Percentiles rank a stretch among this genome's conserved stretches.
phyloP scores from a whole-genome alignment of 53 echinoderm and acorn worm species.

The Astropecten irregularis region DNA sequence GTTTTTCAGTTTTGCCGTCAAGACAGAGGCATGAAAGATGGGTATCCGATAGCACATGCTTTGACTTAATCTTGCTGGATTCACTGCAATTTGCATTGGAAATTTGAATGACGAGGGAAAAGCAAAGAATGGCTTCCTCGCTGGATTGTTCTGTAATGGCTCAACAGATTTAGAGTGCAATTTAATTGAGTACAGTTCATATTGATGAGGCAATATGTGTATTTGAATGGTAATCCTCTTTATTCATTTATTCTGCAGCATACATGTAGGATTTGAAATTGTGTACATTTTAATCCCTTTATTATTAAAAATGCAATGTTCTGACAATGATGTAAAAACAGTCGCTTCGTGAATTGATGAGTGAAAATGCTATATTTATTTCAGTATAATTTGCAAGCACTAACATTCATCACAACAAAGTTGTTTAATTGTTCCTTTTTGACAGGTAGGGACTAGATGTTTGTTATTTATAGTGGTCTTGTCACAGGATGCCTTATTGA shows the following conservation, averaged over 20 bases:
- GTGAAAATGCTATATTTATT: too few species aligned
- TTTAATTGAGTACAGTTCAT: not conserved
- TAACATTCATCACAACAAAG: too few species aligned
- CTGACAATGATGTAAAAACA: too few species aligned
- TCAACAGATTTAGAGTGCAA: not conserved
- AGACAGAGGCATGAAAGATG: not conserved
- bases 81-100: conserved; percentile 17
- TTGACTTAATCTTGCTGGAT: not conserved
- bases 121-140: not conserved
- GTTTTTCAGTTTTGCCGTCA: not conserved
- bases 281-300: too few species aligned
- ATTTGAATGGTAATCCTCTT: not conserved
- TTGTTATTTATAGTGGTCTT: too few species aligned
- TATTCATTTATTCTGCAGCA: too few species aligned
- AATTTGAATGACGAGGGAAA: not conserved
- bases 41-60: not conserved
- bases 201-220: conserved; percentile 5
- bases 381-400: too few species aligned
- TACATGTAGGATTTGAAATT: too few species aligned
- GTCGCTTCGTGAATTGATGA: too few species aligned
- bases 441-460: too few species aligned
- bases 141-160: conserved; percentile 7
- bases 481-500: not conserved
- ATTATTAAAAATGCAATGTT: too few species aligned
- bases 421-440: too few species aligned